These are phyloP conservation scores for Vicugna pacos DNA, from an alignment of 2,113 vertebrate species.

Conservation along the genomic window DNA sequence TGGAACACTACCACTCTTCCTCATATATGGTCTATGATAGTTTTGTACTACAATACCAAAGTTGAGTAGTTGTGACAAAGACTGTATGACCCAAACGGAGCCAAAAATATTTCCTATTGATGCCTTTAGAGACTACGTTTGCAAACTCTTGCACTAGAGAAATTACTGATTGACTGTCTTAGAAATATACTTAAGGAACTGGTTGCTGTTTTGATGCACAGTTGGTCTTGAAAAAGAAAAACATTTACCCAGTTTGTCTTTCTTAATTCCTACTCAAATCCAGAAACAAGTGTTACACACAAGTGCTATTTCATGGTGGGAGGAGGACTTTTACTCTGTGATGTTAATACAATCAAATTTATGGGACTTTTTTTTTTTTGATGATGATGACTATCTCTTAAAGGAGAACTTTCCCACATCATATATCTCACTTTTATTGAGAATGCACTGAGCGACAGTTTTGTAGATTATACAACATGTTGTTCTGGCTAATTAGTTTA, in stretches of 20 bases:
- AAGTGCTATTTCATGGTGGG: neutral
- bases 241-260: neutral
- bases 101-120: neutral
- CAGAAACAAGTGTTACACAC: neutral
- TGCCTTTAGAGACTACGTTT: neutral
- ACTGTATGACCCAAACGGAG: neutral
- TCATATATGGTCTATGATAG: neutral
- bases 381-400: constrained; percentile 23
- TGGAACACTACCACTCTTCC: neutral
- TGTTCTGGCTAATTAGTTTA: constrained; percentile 86
- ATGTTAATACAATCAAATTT: neutral
- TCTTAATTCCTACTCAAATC: constrained; percentile 41
- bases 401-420: constrained; percentile 73
- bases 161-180: neutral
- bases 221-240: neutral
- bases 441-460: constrained; percentile 72
- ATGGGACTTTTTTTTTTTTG: neutral
- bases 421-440: constrained; percentile 71
- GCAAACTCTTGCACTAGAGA: neutral
- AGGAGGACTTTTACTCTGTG: neutral
- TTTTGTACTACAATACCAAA: neutral
- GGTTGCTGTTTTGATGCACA: neutral
- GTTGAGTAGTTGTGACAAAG: neutral
- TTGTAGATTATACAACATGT: constrained; percentile 79
- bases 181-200: neutral